phyloP scores from a whole-genome alignment of 2,113 vertebrate species.

The Periophthalmodon schlosseri region DNA sequence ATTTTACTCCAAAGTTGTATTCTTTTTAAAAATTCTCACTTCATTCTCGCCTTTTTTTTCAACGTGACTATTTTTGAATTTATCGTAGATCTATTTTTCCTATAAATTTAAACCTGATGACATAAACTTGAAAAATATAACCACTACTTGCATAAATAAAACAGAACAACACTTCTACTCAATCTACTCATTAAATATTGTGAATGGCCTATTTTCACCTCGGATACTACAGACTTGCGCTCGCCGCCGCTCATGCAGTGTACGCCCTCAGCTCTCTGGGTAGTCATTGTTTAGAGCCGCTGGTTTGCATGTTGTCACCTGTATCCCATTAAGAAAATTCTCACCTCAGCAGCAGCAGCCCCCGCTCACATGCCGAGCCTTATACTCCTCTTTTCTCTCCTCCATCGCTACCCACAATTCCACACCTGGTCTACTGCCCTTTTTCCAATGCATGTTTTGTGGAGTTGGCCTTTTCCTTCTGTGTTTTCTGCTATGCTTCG shows the following conservation, averaged over 20 bases:
- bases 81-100: neutral
- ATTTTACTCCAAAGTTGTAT: too few relatives aligned
- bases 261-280: slow-evolving; percentile 57
- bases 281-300: slow-evolving; percentile 71
- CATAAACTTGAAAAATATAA: neutral
- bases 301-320: slow-evolving; percentile 81
- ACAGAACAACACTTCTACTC: neutral
- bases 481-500: slow-evolving; percentile 10
- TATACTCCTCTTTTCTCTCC: slow-evolving; percentile 37
- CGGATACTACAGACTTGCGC: neutral
- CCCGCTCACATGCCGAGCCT: slow-evolving; percentile 33
- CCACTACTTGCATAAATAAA: too few relatives aligned
- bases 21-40: too few relatives aligned
- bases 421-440: slow-evolving; percentile 47
- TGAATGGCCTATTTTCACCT: neutral
- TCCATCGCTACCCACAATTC: slow-evolving; percentile 48
- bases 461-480: slow-evolving; percentile 32
- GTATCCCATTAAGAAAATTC: slow-evolving; percentile 77
- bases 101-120: neutral
- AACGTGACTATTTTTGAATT: neutral
- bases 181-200: neutral
- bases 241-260: slow-evolving; percentile 1
- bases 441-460: slow-evolving; percentile 33
- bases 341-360: slow-evolving; percentile 71
- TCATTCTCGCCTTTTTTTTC: too few relatives aligned